phyloP scores from a whole-genome alignment of 2,888 invertebrate species.

The Dasysyrphus tricinctus region DNA sequence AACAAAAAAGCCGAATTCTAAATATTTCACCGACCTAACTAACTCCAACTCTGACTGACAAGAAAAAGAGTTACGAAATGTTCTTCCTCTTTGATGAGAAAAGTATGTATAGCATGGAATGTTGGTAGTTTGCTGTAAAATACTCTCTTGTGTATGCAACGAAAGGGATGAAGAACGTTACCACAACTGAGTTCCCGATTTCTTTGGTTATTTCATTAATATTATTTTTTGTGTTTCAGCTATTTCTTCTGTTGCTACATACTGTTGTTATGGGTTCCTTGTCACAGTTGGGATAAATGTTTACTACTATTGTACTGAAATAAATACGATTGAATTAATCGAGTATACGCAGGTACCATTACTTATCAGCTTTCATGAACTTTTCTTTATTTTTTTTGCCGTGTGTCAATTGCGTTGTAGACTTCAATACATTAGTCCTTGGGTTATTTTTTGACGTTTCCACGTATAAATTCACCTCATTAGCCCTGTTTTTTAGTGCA shows the following conservation, averaged over 20 bases:
- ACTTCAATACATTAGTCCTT: not conserved
- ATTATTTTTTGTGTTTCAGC: not conserved
- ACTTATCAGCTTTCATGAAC: not conserved
- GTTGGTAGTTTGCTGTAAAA: conserved; percentile 37
- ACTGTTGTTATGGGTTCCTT: not conserved
- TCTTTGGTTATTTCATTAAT: conserved; percentile 26
- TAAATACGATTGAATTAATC: not conserved
- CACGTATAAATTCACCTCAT: too few relatives aligned
- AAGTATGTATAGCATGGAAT: conserved; percentile 28
- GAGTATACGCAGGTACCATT: not conserved
- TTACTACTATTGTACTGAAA: not conserved
- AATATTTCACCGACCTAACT: conserved; percentile 14
- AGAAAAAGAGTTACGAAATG: conserved; percentile 58
- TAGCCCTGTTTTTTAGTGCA: too few relatives aligned
- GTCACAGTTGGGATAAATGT: not conserved
- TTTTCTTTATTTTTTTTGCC: not conserved
- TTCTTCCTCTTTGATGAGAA: not conserved
- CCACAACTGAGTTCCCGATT: conserved; percentile 20
- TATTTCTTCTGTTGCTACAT: conserved; percentile 23
- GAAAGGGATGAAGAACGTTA: conserved; percentile 34
- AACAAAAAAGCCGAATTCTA: conserved; percentile 10
- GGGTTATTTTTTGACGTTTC: too few relatives aligned
- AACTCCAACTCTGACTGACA: not conserved
- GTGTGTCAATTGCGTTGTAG: not conserved
- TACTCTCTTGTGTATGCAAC: conserved; percentile 44